These are phyloP conservation scores for Brachionus plicatilis DNA, from an alignment of 1,140 invertebrate species.

Conservation along the genomic window DNA sequence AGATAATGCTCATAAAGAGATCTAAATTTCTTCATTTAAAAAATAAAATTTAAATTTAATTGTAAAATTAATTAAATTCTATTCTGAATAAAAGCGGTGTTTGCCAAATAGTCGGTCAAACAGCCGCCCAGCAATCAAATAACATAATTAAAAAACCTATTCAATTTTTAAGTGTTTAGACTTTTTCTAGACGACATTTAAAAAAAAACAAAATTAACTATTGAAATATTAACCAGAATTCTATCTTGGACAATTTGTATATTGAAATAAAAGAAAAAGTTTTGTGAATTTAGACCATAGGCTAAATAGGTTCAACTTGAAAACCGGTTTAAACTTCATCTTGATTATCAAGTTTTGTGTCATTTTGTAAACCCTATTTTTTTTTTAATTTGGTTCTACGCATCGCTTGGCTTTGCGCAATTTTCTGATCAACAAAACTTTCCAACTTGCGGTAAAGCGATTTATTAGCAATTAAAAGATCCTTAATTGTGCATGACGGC, in stretches of 20 bases:
- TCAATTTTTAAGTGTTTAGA: not conserved
- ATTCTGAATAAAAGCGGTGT: not conserved
- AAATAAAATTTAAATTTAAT: not conserved
- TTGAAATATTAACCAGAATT: not conserved
- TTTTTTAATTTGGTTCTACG: not conserved
- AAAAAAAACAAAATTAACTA: not conserved
- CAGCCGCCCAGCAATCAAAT: not conserved
- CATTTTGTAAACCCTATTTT: not conserved
- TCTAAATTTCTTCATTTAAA: not conserved
- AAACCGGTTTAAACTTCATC: not conserved
- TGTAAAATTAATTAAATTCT: not conserved
- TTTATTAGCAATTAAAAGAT: not conserved
- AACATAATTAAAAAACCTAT: not conserved
- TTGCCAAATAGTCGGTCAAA: not conserved
- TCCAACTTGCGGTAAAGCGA: not conserved
- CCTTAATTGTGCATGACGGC: not conserved
- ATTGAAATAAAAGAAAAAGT: not conserved
- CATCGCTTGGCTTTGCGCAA: not conserved
- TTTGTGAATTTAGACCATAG: not conserved
- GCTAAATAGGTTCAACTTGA: not conserved
- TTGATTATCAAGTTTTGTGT: not conserved
- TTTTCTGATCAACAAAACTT: not conserved
- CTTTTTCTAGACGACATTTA: not conserved
- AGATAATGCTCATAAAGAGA: not conserved
- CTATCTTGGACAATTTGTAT: conserved; percentile 30